Conservation (phyloP, 2,888 invertebrate species). For the Drosophila histrio region DNA sequence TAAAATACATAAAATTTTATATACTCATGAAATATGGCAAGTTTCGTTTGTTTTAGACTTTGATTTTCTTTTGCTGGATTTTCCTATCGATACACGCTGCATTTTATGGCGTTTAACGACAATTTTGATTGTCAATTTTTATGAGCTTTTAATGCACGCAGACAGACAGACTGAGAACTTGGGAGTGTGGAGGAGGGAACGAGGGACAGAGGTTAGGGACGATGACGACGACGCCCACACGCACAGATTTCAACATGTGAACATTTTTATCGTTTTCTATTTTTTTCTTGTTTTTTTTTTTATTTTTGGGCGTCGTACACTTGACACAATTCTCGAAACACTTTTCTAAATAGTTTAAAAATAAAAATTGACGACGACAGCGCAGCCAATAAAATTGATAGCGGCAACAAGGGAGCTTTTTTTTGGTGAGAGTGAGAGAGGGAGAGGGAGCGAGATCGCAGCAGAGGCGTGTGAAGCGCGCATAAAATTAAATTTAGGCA, state of each 20-base stretch:
- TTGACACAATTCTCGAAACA: conserved; percentile 72
- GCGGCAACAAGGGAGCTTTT: conserved; percentile 11
- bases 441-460: neutral
- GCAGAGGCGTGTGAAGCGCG: conserved; percentile 60
- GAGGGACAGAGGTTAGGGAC: conserved; percentile 38
- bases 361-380: conserved; percentile 43
- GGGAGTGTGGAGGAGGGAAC: neutral
- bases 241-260: conserved; percentile 53
- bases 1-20: conserved; percentile 54
- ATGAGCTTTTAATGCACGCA: conserved; percentile 52
- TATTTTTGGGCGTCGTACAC: conserved; percentile 66
- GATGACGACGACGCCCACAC: conserved; percentile 38
- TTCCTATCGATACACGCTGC: conserved; percentile 29
- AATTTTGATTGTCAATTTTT: conserved; percentile 57
- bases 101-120: conserved; percentile 62
- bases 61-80: conserved; percentile 14
- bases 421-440: neutral
- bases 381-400: conserved; percentile 63
- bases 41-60: conserved; percentile 47
- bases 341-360: conserved; percentile 68
- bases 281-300: conserved; percentile 5
- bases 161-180: neutral
- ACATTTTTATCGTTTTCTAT: conserved; percentile 19
- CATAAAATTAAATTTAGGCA: conserved; percentile 79
- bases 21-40: conserved; percentile 42